A percentile compares a stretch with the other conserved stretches of the same genome.
Evolutionary conservation across 2,797 vertebrate species (phyloP).

Genomic region (Tamandua tetradactyla): DNA sequence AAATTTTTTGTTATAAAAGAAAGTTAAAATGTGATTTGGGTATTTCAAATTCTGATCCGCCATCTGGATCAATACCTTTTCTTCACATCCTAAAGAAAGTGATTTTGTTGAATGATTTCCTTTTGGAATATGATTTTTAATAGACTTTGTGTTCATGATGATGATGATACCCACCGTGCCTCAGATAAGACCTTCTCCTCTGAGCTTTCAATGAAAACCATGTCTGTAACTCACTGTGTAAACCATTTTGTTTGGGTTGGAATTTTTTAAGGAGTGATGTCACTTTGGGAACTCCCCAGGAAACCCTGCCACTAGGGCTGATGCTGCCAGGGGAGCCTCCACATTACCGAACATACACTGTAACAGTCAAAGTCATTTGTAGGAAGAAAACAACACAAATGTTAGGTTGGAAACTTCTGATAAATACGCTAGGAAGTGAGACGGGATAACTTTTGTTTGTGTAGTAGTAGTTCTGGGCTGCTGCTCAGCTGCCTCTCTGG

Average conservation of each 20-base stretch:
- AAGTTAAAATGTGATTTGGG: neutral
- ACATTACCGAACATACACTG: neutral
- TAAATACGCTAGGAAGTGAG: neutral
- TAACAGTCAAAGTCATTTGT: neutral
- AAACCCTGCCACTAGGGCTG: neutral
- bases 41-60: slow-evolving; percentile 26
- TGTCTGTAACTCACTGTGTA: neutral
- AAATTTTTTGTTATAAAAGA: neutral
- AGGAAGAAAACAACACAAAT: neutral
- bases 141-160: neutral
- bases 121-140: neutral
- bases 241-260: neutral
- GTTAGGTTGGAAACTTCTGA: neutral
- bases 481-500: neutral
- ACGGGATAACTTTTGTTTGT: neutral
- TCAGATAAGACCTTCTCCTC: slow-evolving; percentile 40
- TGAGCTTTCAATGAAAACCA: neutral
- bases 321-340: neutral
- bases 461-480: neutral
- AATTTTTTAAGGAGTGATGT: neutral
- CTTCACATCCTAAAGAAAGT: neutral
- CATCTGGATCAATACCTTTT: neutral
- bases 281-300: neutral
- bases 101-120: neutral
- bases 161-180: neutral